A percentile compares a stretch with the other conserved stretches of the same genome.
phyloP scores from a whole-genome alignment of 2,113 vertebrate species.

The Hypanus sabinus region DNA sequence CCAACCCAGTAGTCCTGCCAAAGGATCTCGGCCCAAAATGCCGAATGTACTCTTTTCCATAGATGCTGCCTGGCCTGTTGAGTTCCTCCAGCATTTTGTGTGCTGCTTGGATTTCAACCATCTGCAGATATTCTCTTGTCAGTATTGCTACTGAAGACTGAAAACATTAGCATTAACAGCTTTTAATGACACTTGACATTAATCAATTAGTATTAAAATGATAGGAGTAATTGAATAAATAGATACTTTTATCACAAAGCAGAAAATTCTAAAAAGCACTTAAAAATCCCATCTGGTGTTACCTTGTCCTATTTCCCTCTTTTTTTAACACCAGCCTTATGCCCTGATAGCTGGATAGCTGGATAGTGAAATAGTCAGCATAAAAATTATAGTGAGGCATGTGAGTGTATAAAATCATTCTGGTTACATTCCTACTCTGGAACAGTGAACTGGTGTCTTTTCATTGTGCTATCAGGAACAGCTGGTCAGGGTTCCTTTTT shows the following conservation, averaged over 20 bases:
- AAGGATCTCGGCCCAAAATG: too few relatives aligned
- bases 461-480: background rate
- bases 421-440: background rate
- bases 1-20: too few relatives aligned
- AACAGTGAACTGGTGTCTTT: background rate
- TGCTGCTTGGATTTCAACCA: too few relatives aligned
- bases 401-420: background rate
- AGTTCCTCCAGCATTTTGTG: too few relatives aligned
- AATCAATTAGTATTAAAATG: background rate
- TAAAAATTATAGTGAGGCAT: background rate
- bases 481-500: background rate
- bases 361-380: background rate
- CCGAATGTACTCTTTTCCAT: too few relatives aligned
- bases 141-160: background rate
- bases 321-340: background rate
- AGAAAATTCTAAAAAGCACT: constrained; percentile 9
- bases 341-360: background rate
- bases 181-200: background rate
- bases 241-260: background rate
- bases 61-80: too few relatives aligned
- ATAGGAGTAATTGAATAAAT: constrained; percentile 2
- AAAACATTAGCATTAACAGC: constrained; percentile 2
- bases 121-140: background rate
- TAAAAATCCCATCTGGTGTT: background rate
- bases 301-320: background rate